These are phyloP conservation scores for Chunga burmeisteri DNA, from an alignment of 2,113 vertebrate genomes.

Conservation along the genomic window DNA sequence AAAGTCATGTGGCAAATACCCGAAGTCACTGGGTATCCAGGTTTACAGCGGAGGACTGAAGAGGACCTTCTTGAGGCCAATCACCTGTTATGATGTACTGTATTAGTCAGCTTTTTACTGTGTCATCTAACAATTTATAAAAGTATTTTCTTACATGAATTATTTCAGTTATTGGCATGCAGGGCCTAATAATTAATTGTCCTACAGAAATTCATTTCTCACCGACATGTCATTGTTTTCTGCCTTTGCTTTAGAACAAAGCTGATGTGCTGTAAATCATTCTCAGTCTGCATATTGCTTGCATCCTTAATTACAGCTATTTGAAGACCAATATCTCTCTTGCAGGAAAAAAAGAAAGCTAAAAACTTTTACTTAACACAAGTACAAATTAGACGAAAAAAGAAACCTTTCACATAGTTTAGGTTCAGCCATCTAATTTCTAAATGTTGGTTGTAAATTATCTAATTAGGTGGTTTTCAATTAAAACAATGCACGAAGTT, in stretches of 20 bases:
- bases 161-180: neutral
- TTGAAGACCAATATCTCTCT: neutral
- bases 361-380: conserved; percentile 16
- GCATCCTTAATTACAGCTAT: conserved; percentile 38
- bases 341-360: neutral
- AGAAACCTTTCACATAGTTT: neutral
- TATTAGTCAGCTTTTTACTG: neutral
- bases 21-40: neutral
- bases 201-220: neutral
- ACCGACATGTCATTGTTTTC: neutral
- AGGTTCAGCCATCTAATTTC: conserved; percentile 7
- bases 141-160: neutral
- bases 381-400: neutral
- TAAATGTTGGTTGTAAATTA: conserved; percentile 25
- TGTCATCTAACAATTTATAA: neutral
- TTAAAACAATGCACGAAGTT: conserved; percentile 3
- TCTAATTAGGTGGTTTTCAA: neutral
- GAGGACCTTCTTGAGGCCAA: neutral
- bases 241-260: conserved; percentile 40
- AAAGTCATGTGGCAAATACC: neutral
- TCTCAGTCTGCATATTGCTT: neutral
- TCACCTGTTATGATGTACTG: neutral
- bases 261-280: conserved; percentile 12
- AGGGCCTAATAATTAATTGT: neutral
- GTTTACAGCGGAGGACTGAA: neutral